A percentile compares a stretch with the other conserved stretches of the same genome.
Evolutionary conservation across 1,140 invertebrate genomes (phyloP).

Genomic region (Ditylenchus dipsaci): DNA sequence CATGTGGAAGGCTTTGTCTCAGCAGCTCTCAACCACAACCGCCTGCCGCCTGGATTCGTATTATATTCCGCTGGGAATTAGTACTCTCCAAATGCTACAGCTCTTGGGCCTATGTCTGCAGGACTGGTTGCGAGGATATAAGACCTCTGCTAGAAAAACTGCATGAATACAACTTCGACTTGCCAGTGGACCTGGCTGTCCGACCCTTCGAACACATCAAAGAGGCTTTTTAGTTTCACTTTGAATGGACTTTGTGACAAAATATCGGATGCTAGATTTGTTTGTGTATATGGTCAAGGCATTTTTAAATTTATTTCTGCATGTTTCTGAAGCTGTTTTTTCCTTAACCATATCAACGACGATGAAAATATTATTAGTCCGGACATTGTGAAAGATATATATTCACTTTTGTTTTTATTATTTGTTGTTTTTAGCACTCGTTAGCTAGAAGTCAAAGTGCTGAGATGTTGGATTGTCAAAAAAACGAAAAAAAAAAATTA

Average conservation of each 20-base stretch:
- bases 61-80: conserved; percentile 81
- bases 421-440: background rate
- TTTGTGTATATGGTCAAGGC: background rate
- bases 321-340: too few relatives aligned
- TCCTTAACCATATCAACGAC: background rate
- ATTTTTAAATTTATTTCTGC: background rate
- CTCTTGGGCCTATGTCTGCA: conserved; percentile 81
- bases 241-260: too few relatives aligned
- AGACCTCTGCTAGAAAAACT: conserved; percentile 81
- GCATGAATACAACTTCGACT: conserved; percentile 78
- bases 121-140: conserved; percentile 85
- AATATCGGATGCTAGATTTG: too few relatives aligned
- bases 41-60: conserved; percentile 86
- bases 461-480: too few relatives aligned
- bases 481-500: too few relatives aligned
- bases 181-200: conserved; percentile 88
- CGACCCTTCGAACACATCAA: conserved; percentile 94
- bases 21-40: conserved; percentile 84
- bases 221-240: conserved; percentile 74
- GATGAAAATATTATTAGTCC: background rate
- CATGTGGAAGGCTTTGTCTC: conserved; percentile 96
- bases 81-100: conserved; percentile 84
- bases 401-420: conserved; percentile 6
- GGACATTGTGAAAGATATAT: background rate
- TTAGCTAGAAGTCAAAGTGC: background rate